Base-by-base conservation (phyloP, 2,113 vertebrate genomes). In the Nicator chloris region DNA sequence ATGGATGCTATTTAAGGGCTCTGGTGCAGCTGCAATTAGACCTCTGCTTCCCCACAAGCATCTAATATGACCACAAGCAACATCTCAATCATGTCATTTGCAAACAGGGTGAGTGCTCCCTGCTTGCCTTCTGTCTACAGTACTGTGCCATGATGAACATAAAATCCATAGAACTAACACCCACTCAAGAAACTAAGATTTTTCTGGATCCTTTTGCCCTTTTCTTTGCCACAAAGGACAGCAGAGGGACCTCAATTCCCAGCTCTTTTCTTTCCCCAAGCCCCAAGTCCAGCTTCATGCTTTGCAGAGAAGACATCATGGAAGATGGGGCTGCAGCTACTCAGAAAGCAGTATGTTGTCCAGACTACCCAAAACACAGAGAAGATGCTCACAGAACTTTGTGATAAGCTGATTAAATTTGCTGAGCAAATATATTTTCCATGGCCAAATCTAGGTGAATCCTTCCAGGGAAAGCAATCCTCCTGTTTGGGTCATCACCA, bases 41-140 rank as follows among this genome's bases (percentile, higher is more conserved):
- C 93, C 85, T 93, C 90, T 92, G 82, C 90, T 90, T 88, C 92
- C 89, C 94, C 94, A 92, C 94, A 95, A 94, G 71, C 47, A 95
- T 92, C 86, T 93, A 92, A 94, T 94, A 73, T 2, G 51, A 95
- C 95, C 96, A 82, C 92, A 90, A 81, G 82, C 79, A 94, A 77
- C 82, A 78, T 94, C 85, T 88, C 93, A 83, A 9, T 92, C 60
- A 8, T 70, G 75, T 73, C 51, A 66, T 85, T 72, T 35, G 64
- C 87, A 75, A 90, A 40, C 47, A n/a, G 68, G 45, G 82, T 9
- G 33, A 95, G 59, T 0, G 1, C 27, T 88, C 75, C 54, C 70
- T 53, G 42, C 79, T 88, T 65, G 75, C 75, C 59, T 95, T 90
- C 90, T 37, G 19, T 33, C 78, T 72, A 50, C 6, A 13, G 56